Evolutionary conservation across 2,797 vertebrate genomes (phyloP), one percentile per base, ranked within the genome.

Genomic region (Crypturellus tataupa): DNA sequence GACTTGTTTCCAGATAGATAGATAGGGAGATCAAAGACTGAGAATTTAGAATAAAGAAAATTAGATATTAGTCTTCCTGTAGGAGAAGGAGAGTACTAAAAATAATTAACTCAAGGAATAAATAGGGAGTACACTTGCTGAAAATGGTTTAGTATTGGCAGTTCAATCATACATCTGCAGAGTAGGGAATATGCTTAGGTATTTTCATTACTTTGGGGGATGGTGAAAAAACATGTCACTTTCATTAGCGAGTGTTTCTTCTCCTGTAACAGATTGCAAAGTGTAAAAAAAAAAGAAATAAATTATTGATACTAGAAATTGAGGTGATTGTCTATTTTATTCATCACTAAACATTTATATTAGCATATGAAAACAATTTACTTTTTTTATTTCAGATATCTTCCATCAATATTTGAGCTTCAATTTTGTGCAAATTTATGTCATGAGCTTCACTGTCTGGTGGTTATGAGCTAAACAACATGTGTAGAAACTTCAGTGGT

Each of bases 51-150:
- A 77, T 39, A 10, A 77, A 70, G 85, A 76, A 85, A 90, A 94
- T 80, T 89, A 94, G 87, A 94, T 73, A 81, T 92, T 65, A 90
- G 93, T 95, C 94, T 96, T 95, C 96, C 95, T 95, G 84, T 87
- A 95, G 91, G 92, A 95, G 92, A 39, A 93, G 89, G 77, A 92
- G 80, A 85, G 72, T 63, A 77, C 65, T 91, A 46, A 77, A 92
- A 84, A 67, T 65, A 94, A 93, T 89, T 80, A 79, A 80, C 76
- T 77, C 85, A 39, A 80, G 83, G 67, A 65, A 73, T 93, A 77
- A 93, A 73, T 79, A 95, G 63, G 59, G 76, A 90, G 67, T 78
- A 84, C 87, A 91, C 93, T 96, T 95, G 95, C 92, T 90, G 91
- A 53, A 62, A 90, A 56, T 90, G 39, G 76, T 68, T 92, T 80